Percentiles rank a stretch among this genome's conserved stretches.
These are phyloP conservation scores for Liasis olivaceus DNA, from an alignment of 2,797 vertebrate species.

Conservation along the genomic window DNA sequence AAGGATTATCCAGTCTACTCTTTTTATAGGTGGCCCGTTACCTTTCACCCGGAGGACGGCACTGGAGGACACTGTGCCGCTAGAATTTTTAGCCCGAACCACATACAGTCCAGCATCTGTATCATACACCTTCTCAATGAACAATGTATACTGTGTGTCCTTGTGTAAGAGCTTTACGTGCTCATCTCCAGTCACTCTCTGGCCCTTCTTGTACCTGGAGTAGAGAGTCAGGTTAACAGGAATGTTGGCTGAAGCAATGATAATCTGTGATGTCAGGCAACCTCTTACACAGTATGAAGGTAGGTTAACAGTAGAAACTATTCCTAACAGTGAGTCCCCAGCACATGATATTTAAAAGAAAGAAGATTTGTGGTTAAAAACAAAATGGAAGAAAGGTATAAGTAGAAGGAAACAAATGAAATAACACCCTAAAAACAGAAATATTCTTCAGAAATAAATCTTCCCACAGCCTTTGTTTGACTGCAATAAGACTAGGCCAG, in stretches of 20 bases:
- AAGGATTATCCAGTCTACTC: slow-evolving; percentile 76
- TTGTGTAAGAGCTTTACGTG: slow-evolving; percentile 77
- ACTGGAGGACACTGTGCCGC: slow-evolving; percentile 76
- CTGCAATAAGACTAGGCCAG: neutral
- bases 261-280: slow-evolving; percentile 50
- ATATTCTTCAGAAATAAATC: neutral
- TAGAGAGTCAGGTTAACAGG: slow-evolving; percentile 78
- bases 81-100: slow-evolving; percentile 74
- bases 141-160: slow-evolving; percentile 80
- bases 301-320: neutral
- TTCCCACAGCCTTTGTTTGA: neutral
- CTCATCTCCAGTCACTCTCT: slow-evolving; percentile 77
- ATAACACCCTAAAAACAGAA: neutral
- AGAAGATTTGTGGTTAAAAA: neutral
- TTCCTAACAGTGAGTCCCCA: neutral
- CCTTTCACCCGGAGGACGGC: slow-evolving; percentile 77
- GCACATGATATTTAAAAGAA: neutral
- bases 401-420: neutral
- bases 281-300: neutral
- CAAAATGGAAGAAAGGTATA: neutral
- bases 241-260: slow-evolving; percentile 19
- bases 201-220: slow-evolving; percentile 90
- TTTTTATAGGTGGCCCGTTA: slow-evolving; percentile 74
- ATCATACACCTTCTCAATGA: slow-evolving; percentile 77
- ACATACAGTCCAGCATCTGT: slow-evolving; percentile 78